phyloP scores from a whole-genome alignment of 2,113 vertebrate genomes.

The Ceuthmochares aereus region DNA sequence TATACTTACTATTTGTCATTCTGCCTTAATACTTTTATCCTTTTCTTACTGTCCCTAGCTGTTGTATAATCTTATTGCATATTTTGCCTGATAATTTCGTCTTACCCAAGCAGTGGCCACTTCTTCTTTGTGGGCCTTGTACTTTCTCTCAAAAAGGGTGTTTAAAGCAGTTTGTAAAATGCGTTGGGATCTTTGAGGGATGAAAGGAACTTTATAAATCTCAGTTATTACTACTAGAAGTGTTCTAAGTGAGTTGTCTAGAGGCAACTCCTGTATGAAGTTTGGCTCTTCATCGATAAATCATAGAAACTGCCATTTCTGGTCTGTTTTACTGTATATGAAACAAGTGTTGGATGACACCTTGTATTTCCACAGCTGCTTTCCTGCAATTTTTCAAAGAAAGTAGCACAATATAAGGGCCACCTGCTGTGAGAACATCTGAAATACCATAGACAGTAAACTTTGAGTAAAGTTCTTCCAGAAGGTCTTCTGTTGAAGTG shows the following conservation, averaged over 20 bases:
- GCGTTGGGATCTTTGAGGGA: constrained; percentile 1
- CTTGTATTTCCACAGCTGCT: constrained; percentile 50
- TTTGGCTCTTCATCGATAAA: constrained; percentile 24
- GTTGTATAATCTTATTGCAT: not conserved
- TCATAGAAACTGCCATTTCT: constrained; percentile 29
- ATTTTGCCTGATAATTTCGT: not conserved
- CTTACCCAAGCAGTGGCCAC: not conserved
- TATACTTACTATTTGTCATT: not conserved
- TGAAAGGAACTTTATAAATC: constrained; percentile 28
- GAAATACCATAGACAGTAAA: constrained; percentile 31
- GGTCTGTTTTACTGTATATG: constrained; percentile 23
- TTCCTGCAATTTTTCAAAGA: constrained; percentile 34
- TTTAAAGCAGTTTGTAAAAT: not conserved
- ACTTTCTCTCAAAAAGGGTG: not conserved
- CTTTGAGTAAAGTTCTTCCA: constrained; percentile 42
- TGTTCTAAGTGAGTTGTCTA: constrained; percentile 19
- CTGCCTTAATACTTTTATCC: not conserved
- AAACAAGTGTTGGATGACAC: constrained; percentile 32
- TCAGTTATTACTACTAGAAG: constrained; percentile 27
- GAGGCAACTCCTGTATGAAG: not conserved
- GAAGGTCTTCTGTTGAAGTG: not conserved
- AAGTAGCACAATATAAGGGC: constrained; percentile 30
- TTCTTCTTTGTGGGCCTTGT: not conserved
- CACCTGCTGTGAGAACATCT: constrained; percentile 48
- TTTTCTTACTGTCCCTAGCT: not conserved